phyloP scores from a whole-genome alignment of 2,797 vertebrate genomes.

The Alouatta caraya region DNA sequence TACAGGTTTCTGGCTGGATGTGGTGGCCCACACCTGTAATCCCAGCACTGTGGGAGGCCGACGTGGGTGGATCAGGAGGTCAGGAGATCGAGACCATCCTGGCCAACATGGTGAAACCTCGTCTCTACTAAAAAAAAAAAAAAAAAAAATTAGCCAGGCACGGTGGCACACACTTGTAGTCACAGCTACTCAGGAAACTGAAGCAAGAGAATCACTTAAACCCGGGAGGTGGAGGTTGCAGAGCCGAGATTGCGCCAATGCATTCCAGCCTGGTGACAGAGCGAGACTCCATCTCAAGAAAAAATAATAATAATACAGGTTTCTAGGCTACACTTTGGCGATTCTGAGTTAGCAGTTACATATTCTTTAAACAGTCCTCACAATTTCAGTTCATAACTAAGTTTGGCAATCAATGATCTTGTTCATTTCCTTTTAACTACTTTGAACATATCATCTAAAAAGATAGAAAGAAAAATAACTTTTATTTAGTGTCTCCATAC shows the following conservation, averaged over 20 bases:
- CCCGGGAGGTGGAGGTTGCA: too few relatives aligned
- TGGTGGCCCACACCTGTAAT: too few relatives aligned
- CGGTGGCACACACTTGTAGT: too few relatives aligned
- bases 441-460: slow-evolving; percentile 9
- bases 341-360: neutral
- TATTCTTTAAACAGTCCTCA: neutral
- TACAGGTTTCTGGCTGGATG: neutral
- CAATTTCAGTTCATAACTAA: neutral
- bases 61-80: too few relatives aligned
- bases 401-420: neutral
- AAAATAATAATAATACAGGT: neutral
- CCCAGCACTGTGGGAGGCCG: too few relatives aligned
- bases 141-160: neutral
- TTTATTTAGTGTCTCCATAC: neutral
- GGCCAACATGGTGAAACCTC: too few relatives aligned
- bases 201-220: too few relatives aligned
- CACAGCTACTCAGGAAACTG: too few relatives aligned
- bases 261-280: too few relatives aligned
- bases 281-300: too few relatives aligned
- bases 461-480: neutral
- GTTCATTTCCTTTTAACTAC: neutral
- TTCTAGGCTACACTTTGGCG: neutral
- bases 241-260: too few relatives aligned
- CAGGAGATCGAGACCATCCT: too few relatives aligned
- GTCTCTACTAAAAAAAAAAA: neutral